Percentiles rank a stretch among this genome's conserved stretches.
These are phyloP conservation scores for Aleadryas rufinucha DNA, from an alignment of 2,113 vertebrate genomes.

Conservation along the genomic window DNA sequence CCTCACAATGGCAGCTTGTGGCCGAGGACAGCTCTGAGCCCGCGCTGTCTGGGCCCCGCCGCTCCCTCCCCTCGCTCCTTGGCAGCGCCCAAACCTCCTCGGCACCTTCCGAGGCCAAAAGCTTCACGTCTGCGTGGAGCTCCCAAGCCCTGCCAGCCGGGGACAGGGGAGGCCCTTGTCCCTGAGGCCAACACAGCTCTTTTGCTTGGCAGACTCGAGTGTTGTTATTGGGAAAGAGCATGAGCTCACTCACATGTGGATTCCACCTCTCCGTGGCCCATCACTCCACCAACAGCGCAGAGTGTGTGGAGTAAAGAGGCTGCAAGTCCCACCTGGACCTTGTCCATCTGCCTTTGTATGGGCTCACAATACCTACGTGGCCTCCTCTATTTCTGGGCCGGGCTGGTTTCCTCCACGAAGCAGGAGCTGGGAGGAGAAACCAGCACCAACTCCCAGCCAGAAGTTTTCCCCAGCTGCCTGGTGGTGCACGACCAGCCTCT, in stretches of 20 bases:
- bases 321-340: neutral
- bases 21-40: slow-evolving; percentile 22
- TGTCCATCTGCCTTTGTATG: neutral
- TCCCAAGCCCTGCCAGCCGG: slow-evolving; percentile 21
- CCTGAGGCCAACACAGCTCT: slow-evolving; percentile 46
- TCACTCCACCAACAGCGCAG: slow-evolving; percentile 39
- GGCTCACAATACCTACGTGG: neutral
- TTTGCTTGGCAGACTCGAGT: slow-evolving; percentile 28
- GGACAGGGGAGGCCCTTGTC: slow-evolving; percentile 60
- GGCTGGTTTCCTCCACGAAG: neutral
- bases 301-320: neutral
- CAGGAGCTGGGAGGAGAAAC: neutral
- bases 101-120: slow-evolving; percentile 39
- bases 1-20: slow-evolving; percentile 45
- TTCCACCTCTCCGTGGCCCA: slow-evolving; percentile 42
- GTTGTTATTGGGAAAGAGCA: slow-evolving; percentile 53
- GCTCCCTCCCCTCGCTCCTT: neutral
- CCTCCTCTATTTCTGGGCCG: neutral
- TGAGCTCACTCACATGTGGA: slow-evolving; percentile 48
- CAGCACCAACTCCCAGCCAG: neutral
- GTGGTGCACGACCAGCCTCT: rapidly evolving
- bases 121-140: neutral
- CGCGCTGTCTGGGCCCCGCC: neutral
- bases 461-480: neutral
- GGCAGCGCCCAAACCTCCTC: slow-evolving; percentile 22